Percentiles rank a stretch among this genome's conserved stretches.
Conservation (phyloP, 2,888 invertebrate species). For the Brachypalpus laphriformis region DNA sequence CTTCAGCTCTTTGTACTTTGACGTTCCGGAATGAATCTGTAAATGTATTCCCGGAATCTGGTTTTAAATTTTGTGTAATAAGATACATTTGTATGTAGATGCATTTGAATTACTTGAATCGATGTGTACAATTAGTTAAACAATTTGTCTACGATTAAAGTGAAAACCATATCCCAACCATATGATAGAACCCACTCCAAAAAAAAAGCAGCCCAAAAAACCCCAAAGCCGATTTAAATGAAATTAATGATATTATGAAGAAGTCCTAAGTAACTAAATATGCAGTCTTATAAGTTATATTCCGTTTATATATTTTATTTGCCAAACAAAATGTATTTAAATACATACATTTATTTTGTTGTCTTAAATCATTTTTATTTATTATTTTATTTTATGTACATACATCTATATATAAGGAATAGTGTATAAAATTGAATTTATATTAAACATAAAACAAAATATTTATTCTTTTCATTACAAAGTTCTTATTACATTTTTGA, state of each 20-base stretch:
- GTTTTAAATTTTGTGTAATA: conserved; percentile 4
- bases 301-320: conserved; percentile 34
- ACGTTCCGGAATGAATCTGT: conserved; percentile 79
- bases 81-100: background rate
- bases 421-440: background rate
- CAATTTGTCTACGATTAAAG: background rate
- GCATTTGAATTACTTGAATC: background rate
- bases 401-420: background rate
- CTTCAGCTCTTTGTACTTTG: conserved; percentile 79
- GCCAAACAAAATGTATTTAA: conserved; percentile 10
- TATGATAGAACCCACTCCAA: conserved; percentile 1
- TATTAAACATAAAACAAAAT: background rate
- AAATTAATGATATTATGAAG: background rate
- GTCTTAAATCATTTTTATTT: background rate
- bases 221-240: background rate
- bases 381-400: conserved; percentile 2
- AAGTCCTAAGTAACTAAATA: background rate
- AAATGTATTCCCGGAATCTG: conserved; percentile 54
- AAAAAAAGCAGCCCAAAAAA: background rate
- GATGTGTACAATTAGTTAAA: conserved; percentile 5
- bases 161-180: conserved; percentile 21
- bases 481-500: conserved; percentile 9
- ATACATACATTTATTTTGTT: conserved; percentile 15
- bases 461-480: background rate
- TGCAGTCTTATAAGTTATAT: background rate